Evolutionary conservation across 2,113 vertebrate species (phyloP).

Genomic region (Ovis canadensis): DNA sequence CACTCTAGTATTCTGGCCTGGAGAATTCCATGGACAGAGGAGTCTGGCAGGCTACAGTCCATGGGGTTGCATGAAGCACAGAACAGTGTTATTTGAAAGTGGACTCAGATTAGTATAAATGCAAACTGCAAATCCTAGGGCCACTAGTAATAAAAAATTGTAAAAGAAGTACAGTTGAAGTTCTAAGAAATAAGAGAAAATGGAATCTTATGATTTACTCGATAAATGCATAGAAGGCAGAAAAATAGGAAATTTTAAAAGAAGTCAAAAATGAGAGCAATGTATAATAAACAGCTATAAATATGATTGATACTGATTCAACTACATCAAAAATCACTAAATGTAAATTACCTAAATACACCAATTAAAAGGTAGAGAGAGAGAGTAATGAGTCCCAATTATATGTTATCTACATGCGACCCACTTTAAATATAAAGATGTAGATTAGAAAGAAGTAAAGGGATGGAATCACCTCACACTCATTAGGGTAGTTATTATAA

Average conservation of each 20-base stretch:
- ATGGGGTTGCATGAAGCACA: background rate
- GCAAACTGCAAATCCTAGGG: background rate
- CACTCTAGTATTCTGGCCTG: background rate
- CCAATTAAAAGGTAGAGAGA: background rate
- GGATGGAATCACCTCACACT: background rate
- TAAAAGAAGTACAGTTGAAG: background rate
- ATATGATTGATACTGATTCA: background rate
- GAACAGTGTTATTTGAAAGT: background rate
- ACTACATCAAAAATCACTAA: background rate
- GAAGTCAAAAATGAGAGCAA: background rate
- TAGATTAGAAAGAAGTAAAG: background rate
- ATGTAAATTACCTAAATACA: background rate
- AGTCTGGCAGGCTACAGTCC: background rate
- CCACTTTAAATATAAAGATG: background rate
- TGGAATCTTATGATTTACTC: background rate
- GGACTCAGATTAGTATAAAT: background rate
- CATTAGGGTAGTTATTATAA: background rate
- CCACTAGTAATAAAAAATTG: background rate
- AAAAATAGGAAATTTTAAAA: background rate
- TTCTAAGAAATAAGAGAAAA: background rate
- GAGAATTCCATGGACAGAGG: background rate
- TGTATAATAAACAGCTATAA: background rate
- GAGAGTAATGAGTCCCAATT: background rate
- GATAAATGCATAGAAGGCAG: background rate
- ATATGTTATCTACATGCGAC: background rate